Base-by-base conservation (phyloP, 2,797 vertebrate genomes). In the Epinephelus coioides region DNA sequence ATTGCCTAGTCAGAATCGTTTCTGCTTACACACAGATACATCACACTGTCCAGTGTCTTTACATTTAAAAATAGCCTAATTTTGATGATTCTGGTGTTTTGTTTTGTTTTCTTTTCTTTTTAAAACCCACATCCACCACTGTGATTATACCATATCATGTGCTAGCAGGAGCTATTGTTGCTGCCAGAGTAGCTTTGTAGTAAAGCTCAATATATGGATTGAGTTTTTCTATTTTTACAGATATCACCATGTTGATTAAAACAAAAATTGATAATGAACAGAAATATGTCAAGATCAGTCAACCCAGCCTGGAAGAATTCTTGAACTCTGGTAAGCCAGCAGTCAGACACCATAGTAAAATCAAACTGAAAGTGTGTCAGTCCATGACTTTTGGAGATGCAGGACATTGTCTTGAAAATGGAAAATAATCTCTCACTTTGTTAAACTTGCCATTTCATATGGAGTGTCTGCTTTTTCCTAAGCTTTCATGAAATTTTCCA, bases 401-500 rank as follows among this genome's bases (percentile, higher is more conserved):
- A 25, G 4, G 9, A 34, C 19, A 47, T 47, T 69, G 21, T 46
- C 13, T 3, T 47, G 18, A 21, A 7, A 2, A 14, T 70, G 47
- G 14, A 68, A 68, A 55, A 25, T 25, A 17, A 40, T 53, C 49
- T 38, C 27, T 14, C 19, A 11, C 21, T 43, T 25, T n/a, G 30
- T 68, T 40, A 11, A 8, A 40, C n/a, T 30, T 68, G 40, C 5
- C 10, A 19, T 56, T 69, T 55, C 19, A 12, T 18, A 53, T 67
- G 8, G 21, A 14, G 4, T 25, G 27, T 23, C 34, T 38, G 4
- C 61, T 54, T 61, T 44, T 18, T 17, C 25, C 15, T 19, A 27
- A 67, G 63, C 64, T 65, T 76, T 80, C 10, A 3, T 25, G 2
- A 75, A 70, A 40, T 83, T 83, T 25, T 25, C 25, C 25, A 25